Percentiles rank a stretch among this genome's conserved stretches.
phyloP scores from a whole-genome alignment of 2,797 vertebrate genomes.

The Avahi laniger region DNA sequence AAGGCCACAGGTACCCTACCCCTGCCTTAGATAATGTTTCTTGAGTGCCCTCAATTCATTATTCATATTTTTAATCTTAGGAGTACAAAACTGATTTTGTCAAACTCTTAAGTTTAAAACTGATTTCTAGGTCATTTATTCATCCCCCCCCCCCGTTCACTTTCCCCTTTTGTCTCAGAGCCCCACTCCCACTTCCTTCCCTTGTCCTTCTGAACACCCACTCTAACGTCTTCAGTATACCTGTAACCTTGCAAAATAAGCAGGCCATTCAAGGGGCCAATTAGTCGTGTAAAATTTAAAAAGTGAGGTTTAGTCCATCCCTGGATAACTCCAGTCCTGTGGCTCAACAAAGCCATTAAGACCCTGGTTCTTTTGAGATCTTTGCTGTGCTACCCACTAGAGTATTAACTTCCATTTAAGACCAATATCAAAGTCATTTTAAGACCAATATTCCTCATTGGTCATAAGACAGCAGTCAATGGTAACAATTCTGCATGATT shows the following conservation, averaged over 20 bases:
- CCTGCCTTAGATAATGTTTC: not conserved
- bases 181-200: not conserved
- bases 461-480: not conserved
- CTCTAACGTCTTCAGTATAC: not conserved
- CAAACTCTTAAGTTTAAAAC: not conserved
- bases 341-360: not conserved
- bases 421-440: not conserved
- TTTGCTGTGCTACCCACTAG: not conserved
- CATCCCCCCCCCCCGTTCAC: too few relatives aligned
- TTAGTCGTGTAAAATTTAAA: not conserved
- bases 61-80: not conserved
- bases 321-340: not conserved
- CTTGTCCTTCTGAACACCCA: not conserved
- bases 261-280: not conserved
- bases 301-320: not conserved
- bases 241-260: not conserved
- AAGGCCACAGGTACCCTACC: too few relatives aligned
- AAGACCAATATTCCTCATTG: not conserved
- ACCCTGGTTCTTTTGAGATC: not conserved
- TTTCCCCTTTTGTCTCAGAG: not conserved
- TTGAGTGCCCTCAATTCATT: not conserved
- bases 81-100: not conserved
- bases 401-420: not conserved
- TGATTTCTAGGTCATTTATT: not conserved
- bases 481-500: not conserved